These are phyloP conservation scores for Eriocheir sinensis DNA, from an alignment of 1,140 invertebrate genomes.

Conservation along the genomic window DNA sequence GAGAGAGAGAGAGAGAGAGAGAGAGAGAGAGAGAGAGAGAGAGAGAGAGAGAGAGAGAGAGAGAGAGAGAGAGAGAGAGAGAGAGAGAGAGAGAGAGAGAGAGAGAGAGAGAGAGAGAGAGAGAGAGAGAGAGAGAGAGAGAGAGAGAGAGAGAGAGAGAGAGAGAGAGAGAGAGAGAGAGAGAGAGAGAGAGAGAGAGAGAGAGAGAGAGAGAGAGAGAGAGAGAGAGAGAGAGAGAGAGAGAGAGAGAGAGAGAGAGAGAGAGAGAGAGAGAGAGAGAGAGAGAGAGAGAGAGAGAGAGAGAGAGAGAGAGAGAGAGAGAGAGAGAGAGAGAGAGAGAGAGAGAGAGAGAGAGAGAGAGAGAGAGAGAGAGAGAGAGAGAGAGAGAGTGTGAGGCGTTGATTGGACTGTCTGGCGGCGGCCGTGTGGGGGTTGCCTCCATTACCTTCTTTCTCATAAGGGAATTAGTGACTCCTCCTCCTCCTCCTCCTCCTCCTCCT, in stretches of 20 bases:
- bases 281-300: too few species aligned
- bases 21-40: too few species aligned
- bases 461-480: too few species aligned
- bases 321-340: constrained; percentile 39
- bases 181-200: neutral
- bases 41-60: constrained; percentile 16
- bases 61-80: constrained; percentile 42
- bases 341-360: constrained; percentile 54
- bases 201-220: too few species aligned
- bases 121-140: neutral
- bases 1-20: too few species aligned
- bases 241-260: too few species aligned
- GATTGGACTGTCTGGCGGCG: too few species aligned
- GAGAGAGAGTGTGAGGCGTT: neutral
- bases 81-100: constrained; percentile 55
- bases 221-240: too few species aligned
- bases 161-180: constrained; percentile 22
- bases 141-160: constrained; percentile 20
- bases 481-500: too few species aligned
- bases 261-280: too few species aligned
- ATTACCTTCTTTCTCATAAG: too few species aligned
- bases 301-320: too few species aligned
- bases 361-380: constrained; percentile 48
- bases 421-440: neutral
- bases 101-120: constrained; percentile 43